phyloP scores from a whole-genome alignment of 2,888 invertebrate species.

The Tipula helvola region DNA sequence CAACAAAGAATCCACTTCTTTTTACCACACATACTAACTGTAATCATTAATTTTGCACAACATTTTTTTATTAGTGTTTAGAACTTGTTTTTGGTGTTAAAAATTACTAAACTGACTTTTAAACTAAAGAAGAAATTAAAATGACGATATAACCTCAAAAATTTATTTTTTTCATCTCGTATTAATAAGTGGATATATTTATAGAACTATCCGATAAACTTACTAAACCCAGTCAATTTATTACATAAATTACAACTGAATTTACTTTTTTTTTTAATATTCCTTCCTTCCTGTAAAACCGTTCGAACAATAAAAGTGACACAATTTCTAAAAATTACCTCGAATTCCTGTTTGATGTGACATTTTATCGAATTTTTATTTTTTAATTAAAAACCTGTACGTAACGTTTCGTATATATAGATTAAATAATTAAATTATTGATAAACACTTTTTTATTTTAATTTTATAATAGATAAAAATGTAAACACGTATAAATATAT shows the following conservation, averaged over 20 bases:
- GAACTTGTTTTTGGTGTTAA: not conserved
- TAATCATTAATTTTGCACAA: not conserved
- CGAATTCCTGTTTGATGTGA: slow-evolving; percentile 86
- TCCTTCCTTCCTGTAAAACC: not conserved
- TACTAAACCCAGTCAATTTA: not conserved
- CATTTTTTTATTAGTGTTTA: not conserved
- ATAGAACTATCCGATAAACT: not conserved
- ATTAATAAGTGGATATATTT: not conserved
- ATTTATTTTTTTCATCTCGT: not conserved
- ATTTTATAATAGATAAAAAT: not conserved
- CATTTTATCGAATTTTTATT: slow-evolving; percentile 38
- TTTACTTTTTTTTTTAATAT: too few relatives aligned
- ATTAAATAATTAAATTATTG: not conserved
- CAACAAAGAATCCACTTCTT: not conserved
- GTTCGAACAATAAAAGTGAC: not conserved
- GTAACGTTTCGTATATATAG: not conserved
- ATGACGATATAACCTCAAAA: not conserved
- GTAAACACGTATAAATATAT: not conserved
- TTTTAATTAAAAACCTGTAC: slow-evolving; percentile 26
- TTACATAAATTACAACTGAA: not conserved
- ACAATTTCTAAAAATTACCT: slow-evolving; percentile 42
- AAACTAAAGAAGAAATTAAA: not conserved
- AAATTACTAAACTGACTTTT: not conserved
- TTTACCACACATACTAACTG: not conserved
- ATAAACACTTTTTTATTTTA: not conserved